These are phyloP conservation scores for Caenorhabditis imperialis DNA, from an alignment of 2,888 invertebrate species.

Conservation along the genomic window DNA sequence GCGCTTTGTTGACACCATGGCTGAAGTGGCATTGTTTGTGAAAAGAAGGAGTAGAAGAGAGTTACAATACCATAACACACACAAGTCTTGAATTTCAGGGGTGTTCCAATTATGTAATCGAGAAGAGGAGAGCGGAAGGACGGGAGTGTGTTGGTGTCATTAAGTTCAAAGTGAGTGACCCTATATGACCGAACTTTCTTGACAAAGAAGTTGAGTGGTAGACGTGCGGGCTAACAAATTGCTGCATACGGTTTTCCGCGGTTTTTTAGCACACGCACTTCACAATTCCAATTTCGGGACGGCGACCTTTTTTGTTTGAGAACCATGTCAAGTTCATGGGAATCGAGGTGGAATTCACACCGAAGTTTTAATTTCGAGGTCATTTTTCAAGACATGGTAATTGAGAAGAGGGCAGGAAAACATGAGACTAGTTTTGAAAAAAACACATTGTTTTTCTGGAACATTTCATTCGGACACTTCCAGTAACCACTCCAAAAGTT, in stretches of 20 bases:
- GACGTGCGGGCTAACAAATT: conserved; percentile 46
- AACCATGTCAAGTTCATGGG: conserved; percentile 52
- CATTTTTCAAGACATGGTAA: conserved; percentile 11
- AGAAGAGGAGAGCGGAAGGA: conserved; percentile 37
- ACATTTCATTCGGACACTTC: too few species aligned
- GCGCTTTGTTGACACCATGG: conserved; percentile 28
- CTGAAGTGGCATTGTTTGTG: conserved; percentile 43
- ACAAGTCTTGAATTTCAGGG: too few species aligned
- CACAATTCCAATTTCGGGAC: conserved; percentile 1
- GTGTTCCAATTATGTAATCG: conserved; percentile 52
- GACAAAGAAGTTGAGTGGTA: conserved; percentile 24
- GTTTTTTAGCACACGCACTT: conserved; percentile 39
- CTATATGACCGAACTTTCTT: too few species aligned
- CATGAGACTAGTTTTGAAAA: not conserved
- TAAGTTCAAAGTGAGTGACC: conserved; percentile 30
- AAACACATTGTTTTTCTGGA: too few species aligned
- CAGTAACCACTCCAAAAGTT: conserved; percentile 10
- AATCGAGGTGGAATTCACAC: conserved; percentile 6
- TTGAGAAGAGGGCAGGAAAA: not conserved
- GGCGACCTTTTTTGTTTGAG: conserved; percentile 17
- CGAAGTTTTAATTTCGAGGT: not conserved
- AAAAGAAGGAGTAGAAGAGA: too few species aligned
- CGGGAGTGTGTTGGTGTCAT: conserved; percentile 29
- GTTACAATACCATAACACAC: conserved; percentile 44
- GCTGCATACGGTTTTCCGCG: conserved; percentile 49